Evolutionary conservation across 1,140 invertebrate genomes (phyloP), one percentile per base, ranked within the genome.

Genomic region (Drosophila murphyi): DNA sequence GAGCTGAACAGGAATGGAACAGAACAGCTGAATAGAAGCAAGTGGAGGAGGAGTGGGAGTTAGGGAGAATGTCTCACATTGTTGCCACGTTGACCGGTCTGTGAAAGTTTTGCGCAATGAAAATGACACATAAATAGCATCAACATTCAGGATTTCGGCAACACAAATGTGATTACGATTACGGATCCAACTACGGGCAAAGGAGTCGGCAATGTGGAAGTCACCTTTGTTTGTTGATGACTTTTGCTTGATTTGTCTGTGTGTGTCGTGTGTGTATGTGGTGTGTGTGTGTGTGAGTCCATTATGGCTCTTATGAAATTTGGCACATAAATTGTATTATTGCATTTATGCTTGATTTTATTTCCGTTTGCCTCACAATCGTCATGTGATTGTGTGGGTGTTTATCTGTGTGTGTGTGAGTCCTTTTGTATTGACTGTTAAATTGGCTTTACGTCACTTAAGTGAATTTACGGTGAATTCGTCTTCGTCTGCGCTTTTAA

Each of bases 281-380:
- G 61, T 29, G 59, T 51, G 69, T 73, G 70, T 68, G 31, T 61
- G 47, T 48, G 65, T 47, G 41, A 64, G 77, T 89, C 83, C 85
- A 88, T 88, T 83, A 89, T 89, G 77, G 80, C 72, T 79, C 86
- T 88, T 80, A 88, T 89, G 85, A 89, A 88, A 89, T 89, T 89
- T 80, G 87, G 78, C 86, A 81, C 86, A 90, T 90, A 91, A 91
- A 91, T 91, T 89, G 88, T 91, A 88, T 91, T 91, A 91, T 91
- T 91, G 83, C 88, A 91, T 91, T 91, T 91, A 81, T 88, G 88
- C 83, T 91, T 91, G 88, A 91, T 91, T 91, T 91, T 91, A 91
- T 91, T 91, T 91, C 83, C 82, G 75, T 78, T 73, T 67, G 56
- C 72, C 63, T 60, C 50, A 76, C 78, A 77, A 80, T 80, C 65